phyloP scores from a whole-genome alignment of 2,888 invertebrate species.

The Ariolimax columbianus region DNA sequence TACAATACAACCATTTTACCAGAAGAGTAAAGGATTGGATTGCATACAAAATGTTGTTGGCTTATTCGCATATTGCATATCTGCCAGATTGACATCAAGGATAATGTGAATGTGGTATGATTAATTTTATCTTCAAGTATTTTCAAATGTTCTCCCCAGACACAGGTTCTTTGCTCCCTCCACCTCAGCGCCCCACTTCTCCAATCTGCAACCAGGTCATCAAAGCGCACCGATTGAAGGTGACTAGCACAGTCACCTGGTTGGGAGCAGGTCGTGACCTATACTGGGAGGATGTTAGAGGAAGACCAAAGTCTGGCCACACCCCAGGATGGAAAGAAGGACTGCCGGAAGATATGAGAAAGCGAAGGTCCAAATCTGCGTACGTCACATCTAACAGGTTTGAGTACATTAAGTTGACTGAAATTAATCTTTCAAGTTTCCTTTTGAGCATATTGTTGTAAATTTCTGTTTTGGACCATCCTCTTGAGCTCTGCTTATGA shows the following conservation, averaged over 20 bases:
- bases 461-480: no score
- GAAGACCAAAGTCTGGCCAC: slow-evolving; percentile 70
- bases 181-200: slow-evolving; percentile 66
- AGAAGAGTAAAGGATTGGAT: no score
- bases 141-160: background rate
- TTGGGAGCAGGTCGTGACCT: slow-evolving; percentile 75
- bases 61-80: no score
- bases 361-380: slow-evolving; percentile 65
- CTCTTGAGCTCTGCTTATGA: no score
- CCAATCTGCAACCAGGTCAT: slow-evolving; percentile 54
- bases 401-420: background rate
- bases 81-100: no score
- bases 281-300: slow-evolving; percentile 68
- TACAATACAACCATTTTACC: no score
- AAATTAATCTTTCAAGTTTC: no score
- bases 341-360: slow-evolving; percentile 65
- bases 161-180: slow-evolving; percentile 52
- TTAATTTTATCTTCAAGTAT: no score
- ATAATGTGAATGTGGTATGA: no score
- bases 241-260: slow-evolving; percentile 59
- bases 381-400: slow-evolving; percentile 8
- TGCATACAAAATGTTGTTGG: no score
- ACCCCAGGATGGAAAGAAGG: slow-evolving; percentile 76
- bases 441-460: no score
- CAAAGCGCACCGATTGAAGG: slow-evolving; percentile 14